A percentile compares a stretch with the other conserved stretches of the same genome.
phyloP scores from a whole-genome alignment of 2,888 invertebrate species.

The Heliconius aoede region DNA sequence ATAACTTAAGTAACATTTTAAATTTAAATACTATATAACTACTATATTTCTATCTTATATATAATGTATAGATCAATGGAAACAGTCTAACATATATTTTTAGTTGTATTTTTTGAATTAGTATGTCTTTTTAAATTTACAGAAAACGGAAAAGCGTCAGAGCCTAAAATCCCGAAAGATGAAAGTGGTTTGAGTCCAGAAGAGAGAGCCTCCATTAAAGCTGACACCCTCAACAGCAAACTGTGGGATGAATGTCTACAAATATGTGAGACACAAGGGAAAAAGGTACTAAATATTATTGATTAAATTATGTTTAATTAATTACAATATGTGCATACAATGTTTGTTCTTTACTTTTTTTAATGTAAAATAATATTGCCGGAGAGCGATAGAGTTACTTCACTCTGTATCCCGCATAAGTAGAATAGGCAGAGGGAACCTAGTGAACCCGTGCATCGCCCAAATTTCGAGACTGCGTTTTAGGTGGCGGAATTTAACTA shows the following conservation, averaged over 20 bases:
- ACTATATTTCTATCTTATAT: neutral
- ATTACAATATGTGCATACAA: no score
- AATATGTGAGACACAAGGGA: slow-evolving; percentile 73
- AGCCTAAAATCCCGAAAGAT: slow-evolving; percentile 48
- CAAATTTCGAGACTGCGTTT: neutral
- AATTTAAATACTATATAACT: no score
- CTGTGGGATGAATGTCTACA: slow-evolving; percentile 86
- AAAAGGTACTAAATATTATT: slow-evolving; percentile 62
- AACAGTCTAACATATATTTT: no score
- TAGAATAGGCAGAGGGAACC: no score
- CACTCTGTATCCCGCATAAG: neutral
- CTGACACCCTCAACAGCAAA: slow-evolving; percentile 85
- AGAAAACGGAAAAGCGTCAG: slow-evolving; percentile 4
- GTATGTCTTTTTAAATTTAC: slow-evolving; percentile 38
- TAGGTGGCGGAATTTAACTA: neutral
- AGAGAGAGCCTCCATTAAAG: slow-evolving; percentile 68
- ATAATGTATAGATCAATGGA: no score
- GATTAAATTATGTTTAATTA: neutral
- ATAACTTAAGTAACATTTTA: neutral
- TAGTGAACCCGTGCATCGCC: neutral
- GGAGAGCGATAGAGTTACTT: no score
- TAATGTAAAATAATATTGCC: no score
- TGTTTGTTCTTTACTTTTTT: no score
- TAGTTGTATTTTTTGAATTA: neutral
- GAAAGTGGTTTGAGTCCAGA: slow-evolving; percentile 58